Evolutionary conservation across 1,140 invertebrate species (phyloP).

Genomic region (Dreissena polymorpha): DNA sequence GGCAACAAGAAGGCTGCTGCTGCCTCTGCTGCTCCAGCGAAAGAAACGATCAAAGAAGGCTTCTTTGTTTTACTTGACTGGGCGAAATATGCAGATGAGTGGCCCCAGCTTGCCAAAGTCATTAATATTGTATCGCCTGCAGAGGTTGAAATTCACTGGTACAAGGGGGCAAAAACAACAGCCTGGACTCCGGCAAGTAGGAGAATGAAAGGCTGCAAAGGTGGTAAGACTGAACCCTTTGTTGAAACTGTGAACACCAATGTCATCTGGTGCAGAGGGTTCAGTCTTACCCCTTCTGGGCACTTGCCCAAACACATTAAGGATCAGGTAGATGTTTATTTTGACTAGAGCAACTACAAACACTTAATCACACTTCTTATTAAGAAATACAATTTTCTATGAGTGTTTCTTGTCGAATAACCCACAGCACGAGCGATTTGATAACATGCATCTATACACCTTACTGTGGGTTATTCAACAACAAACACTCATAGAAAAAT

Average conservation of each 20-base stretch:
- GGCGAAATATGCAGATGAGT: conserved; percentile 2
- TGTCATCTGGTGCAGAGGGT: background rate
- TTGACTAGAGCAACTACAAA: background rate
- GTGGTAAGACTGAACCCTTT: conserved; percentile 1
- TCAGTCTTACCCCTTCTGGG: conserved; percentile 2
- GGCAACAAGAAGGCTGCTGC: too few relatives aligned
- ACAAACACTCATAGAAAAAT: too few relatives aligned
- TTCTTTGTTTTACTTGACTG: background rate
- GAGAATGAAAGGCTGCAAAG: background rate
- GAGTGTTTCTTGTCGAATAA: too few relatives aligned
- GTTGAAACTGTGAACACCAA: conserved; percentile 1
- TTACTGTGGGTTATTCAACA: too few relatives aligned
- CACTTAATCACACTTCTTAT: too few relatives aligned
- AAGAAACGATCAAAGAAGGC: background rate
- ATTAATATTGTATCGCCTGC: background rate
- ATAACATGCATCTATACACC: too few relatives aligned
- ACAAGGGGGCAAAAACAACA: conserved; percentile 1
- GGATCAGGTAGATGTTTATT: background rate
- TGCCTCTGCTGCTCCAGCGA: too few relatives aligned
- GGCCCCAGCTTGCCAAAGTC: background rate
- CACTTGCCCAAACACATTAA: background rate
- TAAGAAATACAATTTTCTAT: too few relatives aligned
- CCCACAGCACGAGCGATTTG: too few relatives aligned
- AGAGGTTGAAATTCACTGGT: background rate
- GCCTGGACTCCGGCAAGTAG: background rate